Evolutionary conservation across 2,888 invertebrate genomes (phyloP), one percentile per base, ranked within the genome.

Genomic region (Oligia latruncula): DNA sequence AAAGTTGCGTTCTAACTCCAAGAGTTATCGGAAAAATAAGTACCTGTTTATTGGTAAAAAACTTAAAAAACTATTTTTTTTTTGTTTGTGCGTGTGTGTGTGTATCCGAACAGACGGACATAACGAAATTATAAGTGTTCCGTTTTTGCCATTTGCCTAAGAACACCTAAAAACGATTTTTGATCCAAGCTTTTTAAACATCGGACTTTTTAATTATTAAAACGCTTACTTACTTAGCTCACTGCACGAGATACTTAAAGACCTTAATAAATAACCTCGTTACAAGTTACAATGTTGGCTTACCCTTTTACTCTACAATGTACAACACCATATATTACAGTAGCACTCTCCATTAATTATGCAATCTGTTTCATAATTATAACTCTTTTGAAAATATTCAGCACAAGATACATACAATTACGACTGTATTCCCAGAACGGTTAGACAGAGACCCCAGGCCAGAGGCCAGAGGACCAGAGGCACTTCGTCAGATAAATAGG

Each of bases 301-400:
- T 20, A 29, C 20, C 52, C 43, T 52, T 74, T 1, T 55, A 70
- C 15, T 40, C 9, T 55, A 29, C 20, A 15, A n/a, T 15, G n/a
- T 58, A 20, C 29, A 70, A 55, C 43, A 68, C 40, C 70, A 15
- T 71, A 71, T 29, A 74, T 29, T 52, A 43, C 29, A 43, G 43
- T 43, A 15, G 40, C 20, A 55, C 23, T 15, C 55, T 74, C 15
- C 43, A 43, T 74, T 70, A 1, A 70, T 70, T 43, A 55, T 4
- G 20, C 29, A 70, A 55, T 9, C 40, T 43, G 68, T 68, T 68
- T 55, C 20, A n/a, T 4, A 29, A 29, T 29, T 29, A 52, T 40
- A n/a, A 74, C 20, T 52, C 67, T 40, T 13, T 52, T 49, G 13
- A 20, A 74, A 74, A 52, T 58, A 43, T 60, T 71, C n/a, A n/a